phyloP scores from a whole-genome alignment of 2,797 vertebrate species.

The Macropus fuliginosus region DNA sequence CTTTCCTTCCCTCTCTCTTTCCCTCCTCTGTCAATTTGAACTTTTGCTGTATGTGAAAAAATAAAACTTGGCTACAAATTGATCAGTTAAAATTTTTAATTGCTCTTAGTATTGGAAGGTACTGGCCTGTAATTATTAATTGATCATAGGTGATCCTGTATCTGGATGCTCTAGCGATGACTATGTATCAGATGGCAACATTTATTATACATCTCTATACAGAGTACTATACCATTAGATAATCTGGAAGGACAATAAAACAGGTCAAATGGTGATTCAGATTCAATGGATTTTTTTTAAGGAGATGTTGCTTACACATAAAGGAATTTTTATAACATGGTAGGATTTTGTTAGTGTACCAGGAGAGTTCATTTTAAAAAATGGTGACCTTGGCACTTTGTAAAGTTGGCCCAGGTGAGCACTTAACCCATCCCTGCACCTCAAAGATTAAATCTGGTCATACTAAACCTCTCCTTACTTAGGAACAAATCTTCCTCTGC shows the following conservation, averaged over 20 bases:
- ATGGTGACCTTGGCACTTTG: not conserved
- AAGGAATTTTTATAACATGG: not conserved
- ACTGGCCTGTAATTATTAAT: not conserved
- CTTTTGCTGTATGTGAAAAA: not conserved
- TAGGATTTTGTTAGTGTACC: not conserved
- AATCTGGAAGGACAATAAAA: not conserved
- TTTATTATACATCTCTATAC: not conserved
- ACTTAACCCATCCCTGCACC: not conserved
- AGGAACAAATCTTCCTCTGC: not conserved
- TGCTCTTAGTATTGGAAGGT: not conserved
- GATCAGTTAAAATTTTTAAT: not conserved
- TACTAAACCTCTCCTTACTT: not conserved
- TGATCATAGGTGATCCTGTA: not conserved
- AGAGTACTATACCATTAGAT: not conserved
- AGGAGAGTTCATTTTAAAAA: not conserved
- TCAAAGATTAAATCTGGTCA: not conserved
- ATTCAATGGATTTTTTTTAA: not conserved
- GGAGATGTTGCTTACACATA: not conserved
- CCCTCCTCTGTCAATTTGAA: not conserved
- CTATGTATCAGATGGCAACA: not conserved
- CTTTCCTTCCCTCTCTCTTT: not conserved
- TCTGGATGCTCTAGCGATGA: not conserved
- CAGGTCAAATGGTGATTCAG: not conserved
- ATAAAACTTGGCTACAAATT: not conserved
- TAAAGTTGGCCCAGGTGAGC: not conserved